A percentile compares a stretch with the other conserved stretches of the same genome.
Evolutionary conservation across 2,888 invertebrate genomes (phyloP).

Genomic region (Diarsia mendica): DNA sequence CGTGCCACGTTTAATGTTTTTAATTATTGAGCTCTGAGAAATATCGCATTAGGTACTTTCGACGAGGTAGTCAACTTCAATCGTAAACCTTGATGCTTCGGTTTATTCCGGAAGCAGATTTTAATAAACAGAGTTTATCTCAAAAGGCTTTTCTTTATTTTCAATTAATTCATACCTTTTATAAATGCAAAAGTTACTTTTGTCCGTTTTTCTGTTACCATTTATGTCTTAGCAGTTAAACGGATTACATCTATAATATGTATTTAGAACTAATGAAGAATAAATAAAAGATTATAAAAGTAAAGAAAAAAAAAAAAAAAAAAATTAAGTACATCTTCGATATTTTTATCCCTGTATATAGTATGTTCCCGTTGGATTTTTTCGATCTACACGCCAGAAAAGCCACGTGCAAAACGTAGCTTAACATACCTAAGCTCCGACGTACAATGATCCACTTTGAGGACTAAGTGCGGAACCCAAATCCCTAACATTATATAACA

Average conservation of each 20-base stretch:
- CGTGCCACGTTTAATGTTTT: neutral
- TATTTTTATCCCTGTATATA: neutral
- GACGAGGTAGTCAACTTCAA: neutral
- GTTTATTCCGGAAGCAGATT: neutral
- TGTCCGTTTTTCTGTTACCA: neutral
- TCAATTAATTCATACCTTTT: neutral
- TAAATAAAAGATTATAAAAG: too few relatives aligned
- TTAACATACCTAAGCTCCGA: neutral
- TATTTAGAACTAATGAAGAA: too few relatives aligned
- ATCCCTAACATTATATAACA: too few relatives aligned
- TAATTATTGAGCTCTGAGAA: neutral
- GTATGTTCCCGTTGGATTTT: neutral
- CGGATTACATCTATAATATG: neutral
- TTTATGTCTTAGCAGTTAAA: neutral
- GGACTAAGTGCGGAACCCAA: too few relatives aligned
- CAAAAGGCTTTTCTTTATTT: neutral
- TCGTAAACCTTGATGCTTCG: neutral
- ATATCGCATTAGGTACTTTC: constrained; percentile 3
- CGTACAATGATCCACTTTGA: too few relatives aligned
- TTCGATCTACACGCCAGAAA: neutral
- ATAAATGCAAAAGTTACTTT: neutral
- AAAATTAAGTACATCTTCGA: too few relatives aligned
- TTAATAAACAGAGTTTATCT: neutral
- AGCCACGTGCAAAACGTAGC: neutral
- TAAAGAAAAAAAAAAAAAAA: too few relatives aligned